Percentiles rank a stretch among this genome's conserved stretches.
These are phyloP conservation scores for Punctoribates punctum DNA, from an alignment of 2,888 invertebrate genomes.

Conservation along the genomic window DNA sequence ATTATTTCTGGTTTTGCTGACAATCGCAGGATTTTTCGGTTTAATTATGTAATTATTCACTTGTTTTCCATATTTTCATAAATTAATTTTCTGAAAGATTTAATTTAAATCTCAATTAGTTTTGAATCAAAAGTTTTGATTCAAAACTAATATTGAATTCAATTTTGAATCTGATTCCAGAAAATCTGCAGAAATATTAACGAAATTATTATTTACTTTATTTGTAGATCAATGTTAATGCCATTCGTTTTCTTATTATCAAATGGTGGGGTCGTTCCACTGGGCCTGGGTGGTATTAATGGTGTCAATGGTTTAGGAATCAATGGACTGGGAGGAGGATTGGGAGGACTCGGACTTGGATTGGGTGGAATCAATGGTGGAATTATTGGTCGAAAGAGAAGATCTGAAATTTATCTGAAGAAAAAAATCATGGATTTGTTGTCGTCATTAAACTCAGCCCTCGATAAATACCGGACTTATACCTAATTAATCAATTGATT, in stretches of 20 bases:
- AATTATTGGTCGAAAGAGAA: not conserved
- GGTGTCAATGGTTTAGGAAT: not conserved
- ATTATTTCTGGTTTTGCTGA: constrained; percentile 40
- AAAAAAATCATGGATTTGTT: not conserved
- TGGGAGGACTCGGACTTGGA: not conserved
- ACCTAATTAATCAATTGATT: not conserved
- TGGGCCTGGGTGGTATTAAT: constrained; percentile 5
- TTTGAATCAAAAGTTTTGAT: too few relatives aligned
- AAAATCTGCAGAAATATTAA: too few relatives aligned
- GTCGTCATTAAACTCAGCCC: not conserved
- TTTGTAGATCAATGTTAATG: constrained; percentile 37
- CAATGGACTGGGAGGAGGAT: not conserved
- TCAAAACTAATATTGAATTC: too few relatives aligned
- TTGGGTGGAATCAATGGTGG: not conserved
- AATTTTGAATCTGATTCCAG: too few relatives aligned
- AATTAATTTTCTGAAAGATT: not conserved
- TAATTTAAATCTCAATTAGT: too few relatives aligned
- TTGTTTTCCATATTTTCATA: not conserved
- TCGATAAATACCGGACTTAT: constrained; percentile 3
- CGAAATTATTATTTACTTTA: not conserved
- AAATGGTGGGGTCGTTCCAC: not conserved
- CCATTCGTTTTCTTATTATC: constrained; percentile 32
- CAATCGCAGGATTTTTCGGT: constrained; percentile 42
- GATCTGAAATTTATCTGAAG: not conserved
- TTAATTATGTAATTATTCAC: constrained; percentile 29